Conservation (phyloP, 2,888 invertebrate genomes). For the Troglohyphantes excavatus region DNA sequence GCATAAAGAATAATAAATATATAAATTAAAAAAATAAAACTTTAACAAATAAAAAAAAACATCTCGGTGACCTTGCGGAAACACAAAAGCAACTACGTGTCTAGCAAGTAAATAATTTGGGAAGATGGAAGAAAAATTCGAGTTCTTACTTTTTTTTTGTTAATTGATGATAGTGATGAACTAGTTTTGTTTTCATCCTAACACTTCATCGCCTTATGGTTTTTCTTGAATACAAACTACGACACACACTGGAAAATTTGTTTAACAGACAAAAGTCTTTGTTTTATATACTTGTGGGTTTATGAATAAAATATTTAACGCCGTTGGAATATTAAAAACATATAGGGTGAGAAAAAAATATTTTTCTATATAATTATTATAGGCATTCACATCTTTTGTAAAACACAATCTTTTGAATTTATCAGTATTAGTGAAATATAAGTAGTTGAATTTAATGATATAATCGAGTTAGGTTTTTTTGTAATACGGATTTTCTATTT, state of each 20-base stretch:
- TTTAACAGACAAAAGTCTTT: no score
- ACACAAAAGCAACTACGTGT: constrained; percentile 28
- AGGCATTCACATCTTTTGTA: no score
- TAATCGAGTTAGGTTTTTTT: no score
- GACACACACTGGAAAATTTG: background rate
- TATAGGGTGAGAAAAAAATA: no score
- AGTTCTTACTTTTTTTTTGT: constrained; percentile 5
- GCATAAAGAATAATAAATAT: background rate
- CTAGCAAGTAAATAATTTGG: constrained; percentile 20
- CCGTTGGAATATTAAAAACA: no score
- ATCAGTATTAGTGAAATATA: no score
- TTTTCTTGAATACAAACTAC: constrained; percentile 12
- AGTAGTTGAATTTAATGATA: no score
- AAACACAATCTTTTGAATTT: no score
- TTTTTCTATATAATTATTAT: no score
- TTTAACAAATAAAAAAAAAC: background rate
- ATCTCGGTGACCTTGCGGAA: background rate
- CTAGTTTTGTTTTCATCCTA: constrained; percentile 12
- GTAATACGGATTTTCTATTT: no score
- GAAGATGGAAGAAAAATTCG: background rate
- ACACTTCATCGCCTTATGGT: background rate
- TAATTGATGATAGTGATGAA: constrained; percentile 33
- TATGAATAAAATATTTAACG: no score
- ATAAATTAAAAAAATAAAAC: background rate
- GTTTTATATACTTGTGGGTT: no score